phyloP scores from a whole-genome alignment of 64 coral and sea anemone genomes.

The Montipora efflorescens region DNA sequence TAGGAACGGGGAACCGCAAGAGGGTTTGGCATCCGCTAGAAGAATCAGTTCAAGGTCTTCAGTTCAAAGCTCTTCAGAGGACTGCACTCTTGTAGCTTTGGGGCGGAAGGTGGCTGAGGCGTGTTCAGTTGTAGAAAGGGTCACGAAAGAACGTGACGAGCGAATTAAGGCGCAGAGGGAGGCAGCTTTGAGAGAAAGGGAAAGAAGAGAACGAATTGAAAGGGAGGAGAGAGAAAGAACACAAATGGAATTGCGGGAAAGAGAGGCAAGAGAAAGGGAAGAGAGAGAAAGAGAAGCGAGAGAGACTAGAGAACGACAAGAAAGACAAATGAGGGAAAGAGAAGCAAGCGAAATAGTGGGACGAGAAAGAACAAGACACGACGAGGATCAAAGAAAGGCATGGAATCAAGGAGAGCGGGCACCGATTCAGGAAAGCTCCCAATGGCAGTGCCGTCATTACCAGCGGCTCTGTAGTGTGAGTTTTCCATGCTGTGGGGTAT shows the following conservation, averaged over 20 bases:
- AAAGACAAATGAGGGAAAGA: neutral
- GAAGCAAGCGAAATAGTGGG: too few relatives aligned
- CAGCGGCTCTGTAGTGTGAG: slow-evolving; percentile 54
- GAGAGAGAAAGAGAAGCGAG: neutral
- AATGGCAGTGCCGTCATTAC: slow-evolving; percentile 59
- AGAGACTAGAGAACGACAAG: neutral
- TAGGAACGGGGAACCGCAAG: neutral
- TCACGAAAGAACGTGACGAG: slow-evolving; percentile 26
- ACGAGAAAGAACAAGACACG: neutral
- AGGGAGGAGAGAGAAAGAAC: slow-evolving; percentile 23
- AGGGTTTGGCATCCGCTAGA: neutral
- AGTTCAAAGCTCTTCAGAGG: neutral
- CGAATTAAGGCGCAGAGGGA: slow-evolving; percentile 21
- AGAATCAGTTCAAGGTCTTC: neutral
- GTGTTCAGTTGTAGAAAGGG: neutral
- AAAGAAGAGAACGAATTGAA: slow-evolving; percentile 11
- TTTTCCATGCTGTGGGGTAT: slow-evolving; percentile 68
- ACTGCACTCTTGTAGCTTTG: neutral
- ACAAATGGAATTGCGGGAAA: slow-evolving; percentile 7
- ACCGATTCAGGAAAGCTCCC: slow-evolving; percentile 13
- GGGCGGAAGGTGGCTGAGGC: slow-evolving; percentile 20
- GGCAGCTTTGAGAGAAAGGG: neutral
- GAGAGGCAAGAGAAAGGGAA: neutral
- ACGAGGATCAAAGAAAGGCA: neutral
- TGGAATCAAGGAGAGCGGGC: neutral